Evolutionary conservation across 2,888 invertebrate species (phyloP).

Genomic region (Stegana nigrithorax): DNA sequence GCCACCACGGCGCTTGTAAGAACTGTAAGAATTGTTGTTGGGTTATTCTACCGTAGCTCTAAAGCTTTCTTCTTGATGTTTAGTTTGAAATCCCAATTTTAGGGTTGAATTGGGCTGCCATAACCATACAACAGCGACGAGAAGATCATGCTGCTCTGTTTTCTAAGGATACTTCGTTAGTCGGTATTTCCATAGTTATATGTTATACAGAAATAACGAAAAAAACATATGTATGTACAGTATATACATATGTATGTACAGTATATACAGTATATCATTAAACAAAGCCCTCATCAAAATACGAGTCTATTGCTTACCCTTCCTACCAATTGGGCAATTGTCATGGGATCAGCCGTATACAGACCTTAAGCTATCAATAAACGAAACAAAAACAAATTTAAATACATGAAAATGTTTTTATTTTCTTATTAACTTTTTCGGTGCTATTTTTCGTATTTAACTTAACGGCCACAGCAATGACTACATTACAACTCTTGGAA

Average conservation of each 20-base stretch:
- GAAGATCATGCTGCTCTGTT: background rate
- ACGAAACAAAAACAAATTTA: background rate
- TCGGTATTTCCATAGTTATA: background rate
- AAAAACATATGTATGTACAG: background rate
- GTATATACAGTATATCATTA: no score
- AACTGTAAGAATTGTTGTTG: background rate
- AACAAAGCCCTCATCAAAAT: background rate
- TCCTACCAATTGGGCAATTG: background rate
- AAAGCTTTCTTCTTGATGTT: slow-evolving; percentile 57
- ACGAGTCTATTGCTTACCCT: background rate
- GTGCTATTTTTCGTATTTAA: slow-evolving; percentile 19
- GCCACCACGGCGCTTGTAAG: background rate
- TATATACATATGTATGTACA: no score
- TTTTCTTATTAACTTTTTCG: slow-evolving; percentile 11
- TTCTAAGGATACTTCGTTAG: no score
- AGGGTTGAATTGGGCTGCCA: slow-evolving; percentile 1
- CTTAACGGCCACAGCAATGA: no score
- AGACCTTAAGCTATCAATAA: background rate
- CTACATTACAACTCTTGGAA: slow-evolving; percentile 34
- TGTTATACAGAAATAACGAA: background rate
- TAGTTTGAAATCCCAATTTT: slow-evolving; percentile 35
- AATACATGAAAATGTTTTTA: slow-evolving; percentile 43
- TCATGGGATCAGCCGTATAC: slow-evolving; percentile 5
- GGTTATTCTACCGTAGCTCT: slow-evolving; percentile 48
- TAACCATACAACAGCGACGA: background rate